Base-by-base conservation (phyloP, 2,113 vertebrate species). In the Ochotona curzoniae region DNA sequence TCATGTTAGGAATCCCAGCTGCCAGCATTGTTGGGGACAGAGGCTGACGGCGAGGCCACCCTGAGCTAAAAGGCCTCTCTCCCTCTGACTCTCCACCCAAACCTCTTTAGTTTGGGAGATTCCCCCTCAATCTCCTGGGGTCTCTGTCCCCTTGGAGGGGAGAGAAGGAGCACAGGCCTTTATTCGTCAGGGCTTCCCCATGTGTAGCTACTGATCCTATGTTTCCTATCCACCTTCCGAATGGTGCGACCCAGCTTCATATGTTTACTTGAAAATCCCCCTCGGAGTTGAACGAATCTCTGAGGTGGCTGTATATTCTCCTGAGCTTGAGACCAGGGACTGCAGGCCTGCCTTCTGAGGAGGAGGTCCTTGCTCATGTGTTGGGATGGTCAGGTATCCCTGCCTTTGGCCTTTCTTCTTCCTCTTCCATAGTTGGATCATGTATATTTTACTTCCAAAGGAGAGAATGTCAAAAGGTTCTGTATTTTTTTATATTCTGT, bases 401-500 rank as follows among this genome's bases (percentile, higher is more conserved):
- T 96, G 74, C 96, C 95, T 97, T 96, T 97, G 96, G 97, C 96
- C 96, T 98, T 88, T 91, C 96, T 96, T 94, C 95, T 95, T 97
- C 96, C 97, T 96, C 93, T 97, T 97, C 91, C 97, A 78, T 97
- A 96, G 97, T 63, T 89, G 49, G 66, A 95, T 94, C 73, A 86
- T 98, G 97, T 98, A 97, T 98, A 98, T 98, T 98, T 98, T 96
- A 96, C 97, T 98, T 96, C 94, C 84, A 96, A 96, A 97, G 93
- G 93, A 97, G 93, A 97, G 93, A 44, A 94, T n/a, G 92, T 83
- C 95, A 97, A 95, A 98, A 97, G 86, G 96, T 97, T 98, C 95
- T 98, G 97, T 98, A 96, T 97, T 96, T 98, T 98, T 98, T 97
- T 98, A 97, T 97, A 97, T 97, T 98, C 96, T 93, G 30, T 98